Percentiles rank a stretch among this genome's conserved stretches.
phyloP scores from a whole-genome alignment of 2,797 vertebrate species.

The Sebastes vulpes region DNA sequence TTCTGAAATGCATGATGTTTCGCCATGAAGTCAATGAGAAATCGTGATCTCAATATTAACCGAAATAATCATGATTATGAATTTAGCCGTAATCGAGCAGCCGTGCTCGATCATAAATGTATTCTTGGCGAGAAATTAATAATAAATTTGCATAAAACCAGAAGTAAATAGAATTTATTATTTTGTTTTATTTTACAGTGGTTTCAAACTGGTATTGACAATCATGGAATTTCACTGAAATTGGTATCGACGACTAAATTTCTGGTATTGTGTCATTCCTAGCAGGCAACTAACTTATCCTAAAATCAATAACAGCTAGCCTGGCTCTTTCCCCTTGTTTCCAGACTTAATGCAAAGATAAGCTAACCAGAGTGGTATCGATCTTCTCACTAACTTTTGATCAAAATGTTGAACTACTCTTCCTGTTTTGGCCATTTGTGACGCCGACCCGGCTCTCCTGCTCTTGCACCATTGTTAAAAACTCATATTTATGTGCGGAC shows the following conservation, averaged over 20 bases:
- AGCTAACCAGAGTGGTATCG: background rate
- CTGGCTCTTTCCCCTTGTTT: background rate
- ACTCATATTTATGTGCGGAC: background rate
- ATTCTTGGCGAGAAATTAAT: no score
- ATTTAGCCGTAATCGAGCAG: no score
- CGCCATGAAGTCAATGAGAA: no score
- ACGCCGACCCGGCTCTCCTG: background rate
- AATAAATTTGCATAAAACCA: no score
- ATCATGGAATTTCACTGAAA: fast-evolving
- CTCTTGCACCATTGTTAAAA: background rate
- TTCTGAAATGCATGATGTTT: no score
- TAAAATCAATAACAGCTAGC: background rate
- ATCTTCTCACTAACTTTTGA: background rate
- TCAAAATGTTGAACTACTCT: background rate
- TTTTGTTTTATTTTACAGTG: no score
- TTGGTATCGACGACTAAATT: no score
- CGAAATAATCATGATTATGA: no score
- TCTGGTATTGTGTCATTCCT: background rate
- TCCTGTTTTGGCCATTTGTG: background rate
- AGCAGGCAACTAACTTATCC: background rate
- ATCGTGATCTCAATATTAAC: no score
- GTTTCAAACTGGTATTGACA: no score
- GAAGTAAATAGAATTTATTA: fast-evolving
- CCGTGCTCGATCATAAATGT: no score
- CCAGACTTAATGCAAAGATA: background rate